Percentiles rank a stretch among this genome's conserved stretches.
These are phyloP conservation scores for Phymanthus crucifer DNA, from an alignment of 92 coral and sea anemone species.

Conservation along the genomic window DNA sequence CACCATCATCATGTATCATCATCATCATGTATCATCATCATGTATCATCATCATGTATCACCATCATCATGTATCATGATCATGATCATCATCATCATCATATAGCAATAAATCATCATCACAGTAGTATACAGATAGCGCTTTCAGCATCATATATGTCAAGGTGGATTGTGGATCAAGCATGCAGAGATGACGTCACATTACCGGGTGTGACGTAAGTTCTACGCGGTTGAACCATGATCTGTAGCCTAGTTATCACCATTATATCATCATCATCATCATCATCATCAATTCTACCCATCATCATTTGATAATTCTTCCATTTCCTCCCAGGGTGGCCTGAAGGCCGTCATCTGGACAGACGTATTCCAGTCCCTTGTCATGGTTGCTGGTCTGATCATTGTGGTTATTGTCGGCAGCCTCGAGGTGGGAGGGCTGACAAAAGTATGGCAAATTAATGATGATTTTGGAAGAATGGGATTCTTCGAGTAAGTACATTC, in stretches of 20 bases:
- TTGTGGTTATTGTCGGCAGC: slow-evolving; percentile 88
- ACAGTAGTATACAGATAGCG: too few relatives aligned
- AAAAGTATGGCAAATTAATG: slow-evolving; percentile 81
- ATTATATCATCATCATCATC: background rate
- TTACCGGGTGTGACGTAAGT: too few relatives aligned
- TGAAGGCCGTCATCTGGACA: slow-evolving; percentile 96
- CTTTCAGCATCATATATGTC: too few relatives aligned
- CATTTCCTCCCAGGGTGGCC: slow-evolving; percentile 88
- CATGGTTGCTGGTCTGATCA: slow-evolving; percentile 84
- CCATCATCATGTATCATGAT: background rate
- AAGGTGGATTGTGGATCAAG: too few relatives aligned
- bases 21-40: background rate
- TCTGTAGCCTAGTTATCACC: background rate
- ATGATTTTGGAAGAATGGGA: slow-evolving; percentile 61
- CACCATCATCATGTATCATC: background rate
- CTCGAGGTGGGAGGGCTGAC: slow-evolving; percentile 83
- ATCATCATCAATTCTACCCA: background rate
- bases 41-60: background rate
- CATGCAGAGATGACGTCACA: too few relatives aligned
- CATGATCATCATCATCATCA: background rate
- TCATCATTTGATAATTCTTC: too few relatives aligned
- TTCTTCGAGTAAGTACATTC: slow-evolving; percentile 83
- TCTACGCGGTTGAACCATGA: too few relatives aligned
- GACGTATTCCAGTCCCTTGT: slow-evolving; percentile 89
- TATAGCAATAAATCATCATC: background rate